Conservation (phyloP, 2,113 vertebrate species). For the Takifugu flavidus region DNA sequence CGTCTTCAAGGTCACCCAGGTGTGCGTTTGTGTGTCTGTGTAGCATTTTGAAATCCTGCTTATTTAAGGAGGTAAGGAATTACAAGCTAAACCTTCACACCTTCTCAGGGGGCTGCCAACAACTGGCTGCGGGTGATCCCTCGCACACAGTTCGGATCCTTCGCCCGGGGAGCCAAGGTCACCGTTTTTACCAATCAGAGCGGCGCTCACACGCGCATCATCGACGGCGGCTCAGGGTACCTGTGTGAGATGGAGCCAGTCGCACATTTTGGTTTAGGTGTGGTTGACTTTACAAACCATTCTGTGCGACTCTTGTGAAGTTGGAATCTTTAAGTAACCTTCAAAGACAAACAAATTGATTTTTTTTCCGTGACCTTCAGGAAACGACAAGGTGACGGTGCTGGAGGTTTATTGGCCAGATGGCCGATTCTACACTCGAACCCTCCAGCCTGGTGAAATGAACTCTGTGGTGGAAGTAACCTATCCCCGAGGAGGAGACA, state of each 20-base stretch:
- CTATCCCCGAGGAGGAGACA: conserved; percentile 71
- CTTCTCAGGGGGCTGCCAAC: conserved; percentile 81
- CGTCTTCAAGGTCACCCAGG: conserved; percentile 85
- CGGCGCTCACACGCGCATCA: conserved; percentile 84
- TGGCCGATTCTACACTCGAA: conserved; percentile 64
- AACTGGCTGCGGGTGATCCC: conserved; percentile 92
- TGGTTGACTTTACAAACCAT: background rate
- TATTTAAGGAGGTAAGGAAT: background rate
- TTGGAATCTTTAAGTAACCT: background rate
- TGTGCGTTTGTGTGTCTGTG: conserved; percentile 43
- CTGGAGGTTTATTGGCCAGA: conserved; percentile 90
- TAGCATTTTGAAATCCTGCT: background rate
- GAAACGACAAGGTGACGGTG: conserved; percentile 80
- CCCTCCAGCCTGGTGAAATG: conserved; percentile 76
- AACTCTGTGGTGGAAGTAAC: conserved; percentile 84
- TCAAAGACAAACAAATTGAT: background rate
- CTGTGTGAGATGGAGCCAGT: conserved; percentile 95
- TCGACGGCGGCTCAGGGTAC: conserved; percentile 89
- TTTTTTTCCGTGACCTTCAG: conserved; percentile 57
- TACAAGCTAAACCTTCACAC: background rate
- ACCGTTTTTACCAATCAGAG: conserved; percentile 83
- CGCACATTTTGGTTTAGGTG: conserved; percentile 91
- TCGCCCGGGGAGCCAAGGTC: conserved; percentile 88
- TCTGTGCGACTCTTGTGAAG: no score
- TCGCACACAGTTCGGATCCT: conserved; percentile 86